Percentiles rank a stretch among this genome's conserved stretches.
These are phyloP conservation scores for Bimastos eiseni DNA, from an alignment of 2,888 invertebrate genomes.

Conservation along the genomic window DNA sequence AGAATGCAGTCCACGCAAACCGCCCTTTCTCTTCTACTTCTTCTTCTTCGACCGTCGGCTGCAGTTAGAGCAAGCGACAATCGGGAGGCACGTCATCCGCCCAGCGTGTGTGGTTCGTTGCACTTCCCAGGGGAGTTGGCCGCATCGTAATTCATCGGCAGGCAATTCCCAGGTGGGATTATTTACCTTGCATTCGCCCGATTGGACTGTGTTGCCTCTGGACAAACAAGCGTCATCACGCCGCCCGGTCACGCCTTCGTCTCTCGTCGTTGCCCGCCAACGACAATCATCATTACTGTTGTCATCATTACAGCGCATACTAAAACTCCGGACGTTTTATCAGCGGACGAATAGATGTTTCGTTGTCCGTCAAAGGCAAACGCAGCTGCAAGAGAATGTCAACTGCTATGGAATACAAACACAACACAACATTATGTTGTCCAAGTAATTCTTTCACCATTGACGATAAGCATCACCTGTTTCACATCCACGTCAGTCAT, in stretches of 20 bases:
- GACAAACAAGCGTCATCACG: background rate
- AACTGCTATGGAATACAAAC: background rate
- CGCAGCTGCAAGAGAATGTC: background rate
- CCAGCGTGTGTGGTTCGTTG: background rate
- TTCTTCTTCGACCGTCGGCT: background rate
- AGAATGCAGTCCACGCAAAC: background rate
- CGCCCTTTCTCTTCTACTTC: background rate
- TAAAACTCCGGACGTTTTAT: background rate
- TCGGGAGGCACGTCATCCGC: background rate
- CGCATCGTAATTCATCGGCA: conserved; percentile 1
- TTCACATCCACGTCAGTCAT: background rate
- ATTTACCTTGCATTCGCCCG: conserved; percentile 13
- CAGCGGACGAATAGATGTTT: background rate
- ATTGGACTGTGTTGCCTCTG: background rate
- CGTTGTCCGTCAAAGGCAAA: background rate
- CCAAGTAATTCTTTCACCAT: background rate
- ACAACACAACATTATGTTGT: background rate
- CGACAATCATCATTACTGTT: conserved; percentile 13
- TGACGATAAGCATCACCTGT: background rate
- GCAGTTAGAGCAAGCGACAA: background rate
- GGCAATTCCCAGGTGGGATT: background rate
- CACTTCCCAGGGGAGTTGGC: background rate
- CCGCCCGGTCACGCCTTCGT: background rate
- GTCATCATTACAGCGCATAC: conserved; percentile 1
- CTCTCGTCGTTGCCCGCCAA: background rate